Conservation (phyloP, 2,797 vertebrate genomes). For the Leptoclinus maculatus region DNA sequence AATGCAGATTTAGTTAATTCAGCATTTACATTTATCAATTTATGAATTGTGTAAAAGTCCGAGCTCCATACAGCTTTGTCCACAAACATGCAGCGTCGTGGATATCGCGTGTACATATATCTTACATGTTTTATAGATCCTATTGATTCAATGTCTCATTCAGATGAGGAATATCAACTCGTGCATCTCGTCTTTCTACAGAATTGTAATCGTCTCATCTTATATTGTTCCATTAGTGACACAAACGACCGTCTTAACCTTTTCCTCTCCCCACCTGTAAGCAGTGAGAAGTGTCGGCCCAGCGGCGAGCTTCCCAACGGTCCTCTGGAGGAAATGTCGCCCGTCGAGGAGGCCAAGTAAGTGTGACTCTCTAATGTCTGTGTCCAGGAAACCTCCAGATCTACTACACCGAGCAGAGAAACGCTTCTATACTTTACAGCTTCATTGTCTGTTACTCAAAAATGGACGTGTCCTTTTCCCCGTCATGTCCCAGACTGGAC, state of each 20-base stretch:
- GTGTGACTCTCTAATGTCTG: conserved; percentile 28
- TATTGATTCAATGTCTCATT: background rate
- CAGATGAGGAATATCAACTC: background rate
- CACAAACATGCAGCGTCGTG: too few relatives aligned
- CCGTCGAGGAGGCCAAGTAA: conserved; percentile 83
- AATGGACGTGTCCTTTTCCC: background rate
- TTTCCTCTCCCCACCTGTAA: background rate
- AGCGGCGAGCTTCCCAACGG: conserved; percentile 77
- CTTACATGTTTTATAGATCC: background rate
- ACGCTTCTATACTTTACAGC: background rate
- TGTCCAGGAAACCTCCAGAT: too few relatives aligned
- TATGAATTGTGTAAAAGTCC: background rate
- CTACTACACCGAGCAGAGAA: too few relatives aligned
- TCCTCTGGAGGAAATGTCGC: conserved; percentile 77
- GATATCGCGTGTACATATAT: too few relatives aligned
- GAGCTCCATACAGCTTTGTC: background rate
- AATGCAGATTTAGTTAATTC: background rate
- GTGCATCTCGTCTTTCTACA: background rate
- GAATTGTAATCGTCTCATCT: too few relatives aligned
- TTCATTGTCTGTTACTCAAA: background rate
- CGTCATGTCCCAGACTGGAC: conserved; percentile 81
- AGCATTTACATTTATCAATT: background rate
- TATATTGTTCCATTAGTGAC: too few relatives aligned
- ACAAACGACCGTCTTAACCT: too few relatives aligned
- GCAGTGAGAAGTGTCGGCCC: conserved; percentile 70